Evolutionary conservation across 1,140 invertebrate species (phyloP), one percentile per base, ranked within the genome.

Genomic region (Trachymyrmex septentrionalis): DNA sequence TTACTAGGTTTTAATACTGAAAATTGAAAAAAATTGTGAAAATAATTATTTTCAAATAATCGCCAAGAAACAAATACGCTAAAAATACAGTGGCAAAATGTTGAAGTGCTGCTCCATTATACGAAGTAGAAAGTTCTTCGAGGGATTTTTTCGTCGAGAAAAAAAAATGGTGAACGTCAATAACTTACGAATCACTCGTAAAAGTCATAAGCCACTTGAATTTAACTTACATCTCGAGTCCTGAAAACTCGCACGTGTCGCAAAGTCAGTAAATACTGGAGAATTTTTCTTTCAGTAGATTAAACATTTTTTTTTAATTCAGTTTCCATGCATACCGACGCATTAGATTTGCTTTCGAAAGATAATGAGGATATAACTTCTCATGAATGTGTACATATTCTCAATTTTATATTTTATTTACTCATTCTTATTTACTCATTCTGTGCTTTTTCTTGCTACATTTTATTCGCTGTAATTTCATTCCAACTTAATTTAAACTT

Each of bases 131-230:
- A 73, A 55, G 27, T 59, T 75, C 48, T 75, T 6, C 24, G 5
- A 14, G 6, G 10, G 12, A 53, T 75, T 53, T 57, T 57, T 57
- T 75, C 27, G 30, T 38, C n/a, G 53, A 77, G 34, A 44, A 55
- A 57, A 44, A 30, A 30, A 67, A 77, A 48, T 12, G 6, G 50
- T 24, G 59, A 78, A 44, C 21, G 59, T 66, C 75, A 59, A 78
- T 78, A 78, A 78, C 59, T 78, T 66, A 38, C 50, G n/a, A 21
- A 30, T 34, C 34, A 61, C 38, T 77, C 57, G n/a, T 38, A 57
- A 75, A 53, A 34, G 53, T 34, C 53, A 63, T 77, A 64, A 77
- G 38, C 75, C 57, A 66, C 44, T 78, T 78, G 75, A 78, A 78
- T 78, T 77, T 77, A 77, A 77, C 75, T 77, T 64, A 63, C 63